These are phyloP conservation scores for Propithecus coquereli DNA, from an alignment of 2,113 vertebrate species.

Conservation along the genomic window DNA sequence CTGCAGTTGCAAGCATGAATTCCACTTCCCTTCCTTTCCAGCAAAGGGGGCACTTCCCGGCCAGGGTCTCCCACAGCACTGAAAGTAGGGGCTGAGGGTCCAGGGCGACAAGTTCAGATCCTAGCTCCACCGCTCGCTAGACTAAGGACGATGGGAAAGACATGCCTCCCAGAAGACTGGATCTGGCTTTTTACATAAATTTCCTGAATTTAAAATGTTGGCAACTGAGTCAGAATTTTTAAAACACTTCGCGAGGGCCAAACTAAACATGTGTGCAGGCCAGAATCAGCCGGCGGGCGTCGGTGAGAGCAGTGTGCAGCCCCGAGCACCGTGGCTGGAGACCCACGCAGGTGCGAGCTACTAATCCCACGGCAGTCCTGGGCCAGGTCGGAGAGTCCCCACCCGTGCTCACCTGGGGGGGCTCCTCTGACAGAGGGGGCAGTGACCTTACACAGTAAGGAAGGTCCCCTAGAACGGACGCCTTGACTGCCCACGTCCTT, in stretches of 20 bases:
- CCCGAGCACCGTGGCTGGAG: neutral
- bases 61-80: neutral
- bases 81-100: neutral
- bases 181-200: conserved; percentile 37
- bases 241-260: conserved; percentile 58
- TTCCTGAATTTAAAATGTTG: conserved; percentile 49
- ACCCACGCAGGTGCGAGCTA: neutral
- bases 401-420: neutral
- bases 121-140: neutral
- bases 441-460: neutral
- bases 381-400: neutral
- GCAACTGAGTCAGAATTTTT: conserved; percentile 55
- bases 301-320: neutral
- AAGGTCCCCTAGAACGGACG: neutral
- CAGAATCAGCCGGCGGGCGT: conserved; percentile 39
- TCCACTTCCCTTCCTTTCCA: neutral
- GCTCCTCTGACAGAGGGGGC: neutral
- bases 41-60: neutral
- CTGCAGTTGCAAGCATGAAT: neutral
- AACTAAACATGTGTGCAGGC: conserved; percentile 62
- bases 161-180: neutral
- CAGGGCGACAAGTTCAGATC: neutral
- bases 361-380: neutral
- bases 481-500: neutral
- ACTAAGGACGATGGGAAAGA: conserved; percentile 2